Percentiles rank a stretch among this genome's conserved stretches.
Evolutionary conservation across 1,140 invertebrate species (phyloP).

Genomic region (Dendroctonus ponderosae): DNA sequence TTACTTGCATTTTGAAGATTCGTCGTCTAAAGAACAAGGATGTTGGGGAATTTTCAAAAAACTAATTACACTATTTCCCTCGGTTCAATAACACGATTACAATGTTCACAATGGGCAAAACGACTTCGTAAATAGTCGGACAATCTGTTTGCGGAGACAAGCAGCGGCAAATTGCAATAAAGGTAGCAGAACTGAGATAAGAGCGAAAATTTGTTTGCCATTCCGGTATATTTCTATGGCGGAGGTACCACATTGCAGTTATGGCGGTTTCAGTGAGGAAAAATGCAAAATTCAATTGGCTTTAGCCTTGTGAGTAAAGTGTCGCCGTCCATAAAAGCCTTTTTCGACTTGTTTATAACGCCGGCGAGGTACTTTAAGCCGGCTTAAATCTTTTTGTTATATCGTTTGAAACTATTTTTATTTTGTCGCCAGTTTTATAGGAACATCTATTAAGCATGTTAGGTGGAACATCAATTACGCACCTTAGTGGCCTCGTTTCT

Average conservation of each 20-base stretch:
- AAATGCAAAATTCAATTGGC: constrained; percentile 28
- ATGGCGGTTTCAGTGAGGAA: constrained; percentile 15
- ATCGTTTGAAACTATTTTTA: too few species aligned
- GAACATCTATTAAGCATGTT: too few species aligned
- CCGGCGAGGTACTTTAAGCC: too few species aligned
- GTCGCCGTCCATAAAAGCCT: constrained; percentile 12
- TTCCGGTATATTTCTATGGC: constrained; percentile 24
- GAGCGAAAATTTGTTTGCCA: constrained; percentile 27
- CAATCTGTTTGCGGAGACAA: constrained; percentile 25
- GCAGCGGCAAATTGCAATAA: constrained; percentile 27
- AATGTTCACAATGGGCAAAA: constrained; percentile 14
- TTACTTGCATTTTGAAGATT: too few species aligned
- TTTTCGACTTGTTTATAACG: constrained; percentile 17
- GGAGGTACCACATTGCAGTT: not conserved
- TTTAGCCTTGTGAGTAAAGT: constrained; percentile 27
- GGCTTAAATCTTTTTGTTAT: too few species aligned
- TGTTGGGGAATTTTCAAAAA: too few species aligned
- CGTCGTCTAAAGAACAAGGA: too few species aligned
- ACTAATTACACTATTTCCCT: too few species aligned
- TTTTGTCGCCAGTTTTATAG: too few species aligned
- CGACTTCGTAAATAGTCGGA: constrained; percentile 27
- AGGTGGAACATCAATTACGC: too few species aligned
- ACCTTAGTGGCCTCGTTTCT: too few species aligned
- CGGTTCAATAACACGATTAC: too few species aligned
- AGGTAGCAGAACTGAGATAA: constrained; percentile 28